phyloP scores from a whole-genome alignment of 37 sponge, comb jelly and placozoan species.

The Hormiphora californensis region DNA sequence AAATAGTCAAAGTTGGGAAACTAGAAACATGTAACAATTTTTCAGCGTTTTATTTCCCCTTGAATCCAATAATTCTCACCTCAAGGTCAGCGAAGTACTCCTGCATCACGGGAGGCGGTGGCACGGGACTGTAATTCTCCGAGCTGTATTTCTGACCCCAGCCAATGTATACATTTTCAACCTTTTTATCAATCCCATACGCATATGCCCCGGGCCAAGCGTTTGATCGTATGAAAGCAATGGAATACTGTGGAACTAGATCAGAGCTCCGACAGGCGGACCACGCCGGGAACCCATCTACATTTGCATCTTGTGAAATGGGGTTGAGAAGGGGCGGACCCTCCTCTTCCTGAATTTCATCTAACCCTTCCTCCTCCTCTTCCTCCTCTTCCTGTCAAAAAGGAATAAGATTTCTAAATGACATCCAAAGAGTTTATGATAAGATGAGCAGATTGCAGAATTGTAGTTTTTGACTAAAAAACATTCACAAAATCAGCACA shows the following conservation, averaged over 20 bases:
- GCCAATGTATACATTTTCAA: slow-evolving; percentile 93
- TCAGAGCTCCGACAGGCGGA: slow-evolving; percentile 65
- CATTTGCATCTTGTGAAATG: slow-evolving; percentile 71
- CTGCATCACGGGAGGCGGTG: slow-evolving; percentile 80
- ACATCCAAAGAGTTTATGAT: background rate
- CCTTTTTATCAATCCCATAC: slow-evolving; percentile 71
- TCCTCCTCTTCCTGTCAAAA: slow-evolving; percentile 70
- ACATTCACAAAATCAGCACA: background rate
- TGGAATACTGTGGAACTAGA: slow-evolving; percentile 73
- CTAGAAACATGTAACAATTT: background rate
- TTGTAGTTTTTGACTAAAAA: background rate
- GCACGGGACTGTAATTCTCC: slow-evolving; percentile 76
- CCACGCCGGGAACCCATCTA: slow-evolving; percentile 91
- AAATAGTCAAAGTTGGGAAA: background rate
- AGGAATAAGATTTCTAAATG: background rate
- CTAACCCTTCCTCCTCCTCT: slow-evolving; percentile 82
- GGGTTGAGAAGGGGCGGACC: slow-evolving; percentile 88
- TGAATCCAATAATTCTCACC: background rate
- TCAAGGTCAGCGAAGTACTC: slow-evolving; percentile 76
- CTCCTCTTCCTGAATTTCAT: slow-evolving; percentile 83
- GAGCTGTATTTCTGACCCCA: slow-evolving; percentile 94
- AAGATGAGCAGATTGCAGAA: background rate
- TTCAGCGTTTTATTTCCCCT: background rate
- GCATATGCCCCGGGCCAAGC: slow-evolving; percentile 95
- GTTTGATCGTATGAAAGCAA: slow-evolving; percentile 79